Conservation (phyloP, 2,888 invertebrate genomes). For the Busseola fusca region DNA sequence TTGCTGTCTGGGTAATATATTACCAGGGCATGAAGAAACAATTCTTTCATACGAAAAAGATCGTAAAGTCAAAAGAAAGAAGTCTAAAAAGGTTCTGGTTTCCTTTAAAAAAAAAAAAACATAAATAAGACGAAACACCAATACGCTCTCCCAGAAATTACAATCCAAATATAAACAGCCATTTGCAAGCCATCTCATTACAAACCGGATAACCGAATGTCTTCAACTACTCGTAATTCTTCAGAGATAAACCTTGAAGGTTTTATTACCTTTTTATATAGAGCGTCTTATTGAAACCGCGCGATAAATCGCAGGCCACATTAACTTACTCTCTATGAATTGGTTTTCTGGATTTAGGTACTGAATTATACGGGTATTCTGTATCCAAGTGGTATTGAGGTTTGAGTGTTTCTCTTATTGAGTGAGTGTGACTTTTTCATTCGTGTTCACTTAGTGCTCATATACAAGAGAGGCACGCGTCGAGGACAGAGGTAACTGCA, state of each 20-base stretch:
- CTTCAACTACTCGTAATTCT: conserved; percentile 42
- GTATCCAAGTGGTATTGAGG: conserved; percentile 9
- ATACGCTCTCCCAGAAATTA: conserved; percentile 26
- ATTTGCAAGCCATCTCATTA: conserved; percentile 36
- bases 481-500: too few species aligned
- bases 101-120: too few species aligned
- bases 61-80: too few species aligned
- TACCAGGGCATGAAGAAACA: not conserved
- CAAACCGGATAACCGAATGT: conserved; percentile 26
- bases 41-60: too few species aligned
- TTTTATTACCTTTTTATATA: conserved; percentile 54
- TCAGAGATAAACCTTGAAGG: conserved; percentile 43
- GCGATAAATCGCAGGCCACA: conserved; percentile 64
- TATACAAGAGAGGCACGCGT: too few species aligned
- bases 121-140: not conserved
- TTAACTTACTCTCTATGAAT: conserved; percentile 59
- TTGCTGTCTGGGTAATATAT: not conserved
- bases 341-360: conserved; percentile 42
- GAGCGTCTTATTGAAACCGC: conserved; percentile 56
- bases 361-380: conserved; percentile 32
- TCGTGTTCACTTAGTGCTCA: too few species aligned
- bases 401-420: not conserved
- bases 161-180: conserved; percentile 22
- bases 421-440: too few species aligned
- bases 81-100: too few species aligned